These are phyloP conservation scores for Thunnus maccoyii DNA, from an alignment of 2,113 vertebrate species.

Conservation along the genomic window DNA sequence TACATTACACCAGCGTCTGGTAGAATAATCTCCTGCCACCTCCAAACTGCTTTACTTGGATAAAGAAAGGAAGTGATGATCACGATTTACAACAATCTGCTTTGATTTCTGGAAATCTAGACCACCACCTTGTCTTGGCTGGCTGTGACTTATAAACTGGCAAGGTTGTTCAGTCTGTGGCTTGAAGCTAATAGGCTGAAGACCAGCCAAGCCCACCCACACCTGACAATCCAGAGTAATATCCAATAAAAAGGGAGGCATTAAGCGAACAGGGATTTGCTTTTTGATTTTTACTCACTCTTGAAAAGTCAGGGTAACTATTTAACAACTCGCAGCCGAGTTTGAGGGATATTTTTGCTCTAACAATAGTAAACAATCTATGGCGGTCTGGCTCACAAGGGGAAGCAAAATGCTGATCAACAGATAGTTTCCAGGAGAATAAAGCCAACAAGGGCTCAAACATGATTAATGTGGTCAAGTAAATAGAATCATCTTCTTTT, in stretches of 20 bases:
- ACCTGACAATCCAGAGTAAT: slow-evolving; percentile 71
- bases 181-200: slow-evolving; percentile 70
- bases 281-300: slow-evolving; percentile 52
- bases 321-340: slow-evolving; percentile 51
- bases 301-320: slow-evolving; percentile 30
- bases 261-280: slow-evolving; percentile 46
- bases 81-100: slow-evolving; percentile 77
- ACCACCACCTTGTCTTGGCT: slow-evolving; percentile 80
- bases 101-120: slow-evolving; percentile 80
- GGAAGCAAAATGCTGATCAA: slow-evolving; percentile 55
- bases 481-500: slow-evolving; percentile 66
- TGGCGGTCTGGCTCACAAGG: slow-evolving; percentile 47
- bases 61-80: slow-evolving; percentile 78
- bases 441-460: slow-evolving; percentile 31
- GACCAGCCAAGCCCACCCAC: slow-evolving; percentile 82
- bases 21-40: slow-evolving; percentile 76
- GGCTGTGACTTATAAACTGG: slow-evolving; percentile 71
- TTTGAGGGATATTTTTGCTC: slow-evolving; percentile 54
- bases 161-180: slow-evolving; percentile 67
- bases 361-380: slow-evolving; percentile 66
- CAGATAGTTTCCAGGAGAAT: slow-evolving; percentile 62
- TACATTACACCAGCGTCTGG: slow-evolving; percentile 72
- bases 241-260: slow-evolving; percentile 53
- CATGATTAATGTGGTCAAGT: slow-evolving; percentile 68
- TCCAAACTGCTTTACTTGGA: slow-evolving; percentile 81